Conservation (phyloP, 1,140 invertebrate genomes). For the Dufourea novaeangliae region DNA sequence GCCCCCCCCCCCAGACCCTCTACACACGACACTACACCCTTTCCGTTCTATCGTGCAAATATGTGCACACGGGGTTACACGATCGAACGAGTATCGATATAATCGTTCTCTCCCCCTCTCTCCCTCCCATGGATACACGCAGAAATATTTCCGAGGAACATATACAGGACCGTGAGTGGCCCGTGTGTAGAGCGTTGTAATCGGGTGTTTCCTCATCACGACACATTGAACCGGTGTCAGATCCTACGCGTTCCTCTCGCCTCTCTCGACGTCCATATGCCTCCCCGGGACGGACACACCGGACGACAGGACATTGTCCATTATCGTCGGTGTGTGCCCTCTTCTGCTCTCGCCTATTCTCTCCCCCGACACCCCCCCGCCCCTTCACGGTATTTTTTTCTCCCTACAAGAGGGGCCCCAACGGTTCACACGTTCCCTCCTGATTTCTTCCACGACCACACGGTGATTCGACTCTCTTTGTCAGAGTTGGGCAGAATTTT, state of each 20-base stretch:
- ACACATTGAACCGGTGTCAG: slow-evolving; percentile 73
- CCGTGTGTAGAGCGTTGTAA: slow-evolving; percentile 68
- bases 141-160: slow-evolving; percentile 66
- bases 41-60: slow-evolving; percentile 31
- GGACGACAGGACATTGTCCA: slow-evolving; percentile 78
- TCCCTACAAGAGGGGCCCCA: neutral
- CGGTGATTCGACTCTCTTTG: neutral
- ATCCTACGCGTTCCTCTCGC: slow-evolving; percentile 66
- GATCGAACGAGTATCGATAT: slow-evolving; percentile 45
- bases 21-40: too few species aligned
- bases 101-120: too few species aligned
- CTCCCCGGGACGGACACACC: slow-evolving; percentile 67
- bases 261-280: slow-evolving; percentile 62
- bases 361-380: slow-evolving; percentile 14
- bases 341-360: slow-evolving; percentile 36
- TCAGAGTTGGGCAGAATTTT: too few species aligned
- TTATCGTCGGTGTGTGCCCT: slow-evolving; percentile 72
- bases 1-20: too few species aligned
- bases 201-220: slow-evolving; percentile 79
- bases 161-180: too few species aligned
- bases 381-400: slow-evolving; percentile 6
- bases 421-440: neutral
- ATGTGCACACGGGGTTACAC: slow-evolving; percentile 47
- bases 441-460: neutral
- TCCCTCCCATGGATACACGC: slow-evolving; percentile 56